Conservation (phyloP, 2,888 invertebrate species). For the Diarsia rubi region DNA sequence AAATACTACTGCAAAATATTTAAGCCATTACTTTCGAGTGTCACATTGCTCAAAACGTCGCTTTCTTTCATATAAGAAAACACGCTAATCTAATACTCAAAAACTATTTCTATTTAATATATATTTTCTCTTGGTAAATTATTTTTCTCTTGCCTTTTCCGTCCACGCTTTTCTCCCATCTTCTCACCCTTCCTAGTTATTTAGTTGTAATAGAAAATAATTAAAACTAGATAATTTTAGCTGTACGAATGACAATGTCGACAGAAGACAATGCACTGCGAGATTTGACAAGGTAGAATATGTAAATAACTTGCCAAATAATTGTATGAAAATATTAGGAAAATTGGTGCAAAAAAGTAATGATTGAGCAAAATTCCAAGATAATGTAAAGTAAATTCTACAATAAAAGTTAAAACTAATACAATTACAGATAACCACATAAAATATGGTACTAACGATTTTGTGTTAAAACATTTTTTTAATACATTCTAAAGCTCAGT, state of each 20-base stretch:
- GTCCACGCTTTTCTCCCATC: conserved; percentile 59
- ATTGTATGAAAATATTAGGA: conserved; percentile 62
- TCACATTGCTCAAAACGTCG: conserved; percentile 17
- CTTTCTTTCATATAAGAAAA: conserved; percentile 17
- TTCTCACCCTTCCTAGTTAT: conserved; percentile 52
- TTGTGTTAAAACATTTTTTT: background rate
- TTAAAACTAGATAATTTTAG: conserved; percentile 48
- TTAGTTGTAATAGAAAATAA: conserved; percentile 51
- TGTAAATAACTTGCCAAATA: conserved; percentile 78
- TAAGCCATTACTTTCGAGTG: conserved; percentile 18
- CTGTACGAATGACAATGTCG: conserved; percentile 64
- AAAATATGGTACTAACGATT: background rate
- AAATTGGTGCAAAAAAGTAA: conserved; percentile 22
- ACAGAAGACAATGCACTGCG: conserved; percentile 81
- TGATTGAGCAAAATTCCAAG: conserved; percentile 12
- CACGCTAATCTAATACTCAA: background rate
- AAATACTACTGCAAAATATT: conserved; percentile 1
- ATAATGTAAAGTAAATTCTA: background rate
- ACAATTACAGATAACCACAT: background rate
- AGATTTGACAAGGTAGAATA: conserved; percentile 86
- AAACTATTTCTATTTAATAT: conserved; percentile 7
- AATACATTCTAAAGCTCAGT: conserved; percentile 15
- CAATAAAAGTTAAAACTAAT: background rate
- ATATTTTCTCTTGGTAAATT: conserved; percentile 16
- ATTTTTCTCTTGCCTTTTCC: conserved; percentile 56